Conservation (phyloP, 2,797 vertebrate genomes). For the Sebastolobus altivelis region DNA sequence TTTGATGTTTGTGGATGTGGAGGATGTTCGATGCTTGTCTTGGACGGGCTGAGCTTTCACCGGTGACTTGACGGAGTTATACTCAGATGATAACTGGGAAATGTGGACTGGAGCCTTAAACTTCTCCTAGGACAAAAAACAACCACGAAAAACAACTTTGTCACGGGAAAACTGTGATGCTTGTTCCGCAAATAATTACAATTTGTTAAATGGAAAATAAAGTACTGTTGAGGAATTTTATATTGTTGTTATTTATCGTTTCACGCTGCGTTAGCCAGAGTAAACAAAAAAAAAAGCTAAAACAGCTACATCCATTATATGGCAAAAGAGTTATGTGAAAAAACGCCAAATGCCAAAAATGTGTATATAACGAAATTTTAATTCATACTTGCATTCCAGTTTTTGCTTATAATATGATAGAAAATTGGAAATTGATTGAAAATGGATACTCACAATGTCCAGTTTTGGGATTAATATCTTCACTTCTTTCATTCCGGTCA, state of each 20-base stretch:
- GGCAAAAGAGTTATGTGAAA: background rate
- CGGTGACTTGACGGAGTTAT: background rate
- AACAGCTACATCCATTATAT: background rate
- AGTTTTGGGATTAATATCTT: conserved; percentile 55
- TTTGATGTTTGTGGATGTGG: conserved; percentile 79
- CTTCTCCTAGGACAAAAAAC: conserved; percentile 10
- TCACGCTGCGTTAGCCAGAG: background rate
- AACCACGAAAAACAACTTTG: background rate
- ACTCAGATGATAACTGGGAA: background rate
- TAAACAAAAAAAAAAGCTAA: background rate
- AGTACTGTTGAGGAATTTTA: background rate
- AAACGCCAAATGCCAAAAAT: background rate
- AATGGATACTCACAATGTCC: conserved; percentile 56
- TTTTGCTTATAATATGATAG: background rate
- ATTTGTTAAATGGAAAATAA: background rate
- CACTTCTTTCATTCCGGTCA: conserved; percentile 43
- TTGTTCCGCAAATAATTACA: background rate
- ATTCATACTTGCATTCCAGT: background rate
- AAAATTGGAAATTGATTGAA: background rate
- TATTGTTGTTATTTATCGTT: background rate
- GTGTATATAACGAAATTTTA: background rate
- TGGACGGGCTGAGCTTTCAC: conserved; percentile 89
- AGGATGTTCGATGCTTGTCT: conserved; percentile 84
- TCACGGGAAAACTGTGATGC: background rate
- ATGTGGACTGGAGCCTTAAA: background rate